phyloP scores from a whole-genome alignment of 1,140 invertebrate genomes.

The Euglossa dilemma region DNA sequence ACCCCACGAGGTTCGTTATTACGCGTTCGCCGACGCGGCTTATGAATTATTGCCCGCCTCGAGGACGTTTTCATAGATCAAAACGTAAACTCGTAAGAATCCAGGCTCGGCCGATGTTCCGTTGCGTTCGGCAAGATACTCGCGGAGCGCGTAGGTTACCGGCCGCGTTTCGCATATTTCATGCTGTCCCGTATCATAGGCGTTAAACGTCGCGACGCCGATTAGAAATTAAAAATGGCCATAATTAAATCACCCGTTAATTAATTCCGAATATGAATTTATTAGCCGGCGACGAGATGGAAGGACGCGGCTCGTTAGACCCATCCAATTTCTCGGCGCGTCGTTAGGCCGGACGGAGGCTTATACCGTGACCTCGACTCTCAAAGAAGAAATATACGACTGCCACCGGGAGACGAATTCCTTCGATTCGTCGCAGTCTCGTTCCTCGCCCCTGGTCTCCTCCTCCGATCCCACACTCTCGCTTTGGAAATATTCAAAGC shows the following conservation, averaged over 20 bases:
- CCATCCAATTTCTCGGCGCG: constrained; percentile 27
- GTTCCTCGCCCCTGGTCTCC: not conserved
- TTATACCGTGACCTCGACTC: constrained; percentile 14
- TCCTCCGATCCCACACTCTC: not conserved
- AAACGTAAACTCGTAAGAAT: not conserved
- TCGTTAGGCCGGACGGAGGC: constrained; percentile 2
- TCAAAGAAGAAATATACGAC: constrained; percentile 24
- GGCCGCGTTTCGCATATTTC: constrained; percentile 46
- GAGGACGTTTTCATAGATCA: constrained; percentile 22
- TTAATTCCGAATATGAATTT: constrained; percentile 68
- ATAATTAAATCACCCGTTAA: constrained; percentile 66
- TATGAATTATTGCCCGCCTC: constrained; percentile 33
- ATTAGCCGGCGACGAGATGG: constrained; percentile 22
- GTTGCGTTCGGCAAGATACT: not conserved
- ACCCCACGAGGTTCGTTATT: constrained; percentile 7
- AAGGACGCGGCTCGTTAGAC: constrained; percentile 33
- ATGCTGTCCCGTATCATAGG: constrained; percentile 29
- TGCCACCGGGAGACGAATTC: constrained; percentile 50
- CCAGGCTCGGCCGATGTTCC: not conserved
- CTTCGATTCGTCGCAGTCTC: constrained; percentile 35
- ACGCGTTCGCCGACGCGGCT: constrained; percentile 21
- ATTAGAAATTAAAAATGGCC: constrained; percentile 61
- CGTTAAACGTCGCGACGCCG: constrained; percentile 47
- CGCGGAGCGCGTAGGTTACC: not conserved
- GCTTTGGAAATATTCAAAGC: constrained; percentile 1